A percentile compares a stretch with the other conserved stretches of the same genome.
Evolutionary conservation across 2,113 vertebrate species (phyloP).

Genomic region (Mohoua ochrocephala): DNA sequence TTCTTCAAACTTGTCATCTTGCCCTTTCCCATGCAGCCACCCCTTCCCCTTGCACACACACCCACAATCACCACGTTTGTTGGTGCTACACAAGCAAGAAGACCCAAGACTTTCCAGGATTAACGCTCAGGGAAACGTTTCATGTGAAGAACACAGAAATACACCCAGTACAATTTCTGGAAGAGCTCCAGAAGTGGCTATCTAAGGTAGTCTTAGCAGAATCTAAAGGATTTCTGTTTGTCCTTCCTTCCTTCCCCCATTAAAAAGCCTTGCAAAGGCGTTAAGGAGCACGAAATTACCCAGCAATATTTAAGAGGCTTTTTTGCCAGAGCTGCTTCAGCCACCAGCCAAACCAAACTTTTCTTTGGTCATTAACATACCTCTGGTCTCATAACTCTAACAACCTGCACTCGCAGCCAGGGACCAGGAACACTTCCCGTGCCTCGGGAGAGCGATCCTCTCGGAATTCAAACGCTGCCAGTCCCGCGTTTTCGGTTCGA

Average conservation of each 20-base stretch:
- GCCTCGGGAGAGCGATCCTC: neutral
- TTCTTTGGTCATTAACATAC: neutral
- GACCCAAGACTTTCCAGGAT: neutral
- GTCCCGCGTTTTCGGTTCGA: neutral
- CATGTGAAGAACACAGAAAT: neutral
- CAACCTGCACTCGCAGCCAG: neutral
- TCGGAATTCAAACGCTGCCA: neutral
- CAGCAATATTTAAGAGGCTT: neutral
- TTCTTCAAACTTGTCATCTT: neutral
- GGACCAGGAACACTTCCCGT: neutral
- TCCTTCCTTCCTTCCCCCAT: neutral
- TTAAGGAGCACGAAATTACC: neutral
- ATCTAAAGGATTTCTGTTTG: neutral
- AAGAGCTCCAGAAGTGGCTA: neutral
- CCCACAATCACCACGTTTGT: neutral
- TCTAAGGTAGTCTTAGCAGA: neutral
- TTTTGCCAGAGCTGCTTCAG: neutral
- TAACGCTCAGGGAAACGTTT: accelerated
- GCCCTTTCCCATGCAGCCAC: neutral
- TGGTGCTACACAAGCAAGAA: neutral
- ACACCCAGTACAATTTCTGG: neutral
- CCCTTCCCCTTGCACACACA: neutral
- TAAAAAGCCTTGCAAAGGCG: neutral
- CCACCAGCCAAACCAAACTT: neutral
- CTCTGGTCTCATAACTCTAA: neutral